Base-by-base conservation (phyloP, 2,888 invertebrate genomes). In the Agrochola circellaris region DNA sequence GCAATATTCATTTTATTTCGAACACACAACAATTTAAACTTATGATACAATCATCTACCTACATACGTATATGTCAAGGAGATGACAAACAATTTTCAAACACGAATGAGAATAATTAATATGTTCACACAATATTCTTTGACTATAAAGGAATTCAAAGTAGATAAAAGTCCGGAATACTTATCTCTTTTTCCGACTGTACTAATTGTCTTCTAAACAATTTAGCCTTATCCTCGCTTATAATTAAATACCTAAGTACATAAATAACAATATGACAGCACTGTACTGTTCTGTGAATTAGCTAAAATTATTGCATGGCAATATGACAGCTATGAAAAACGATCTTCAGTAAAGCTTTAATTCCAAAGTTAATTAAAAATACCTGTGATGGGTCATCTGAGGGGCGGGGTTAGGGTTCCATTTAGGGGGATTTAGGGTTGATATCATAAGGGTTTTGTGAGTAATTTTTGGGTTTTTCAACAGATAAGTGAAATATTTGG, bases 281-380 rank as follows among this genome's bases (percentile, higher is more conserved):
- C 54, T 62, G 20, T 65, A 69, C 23, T 48, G 68, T 79, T 67
- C 77, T 83, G 61, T 66, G 69, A 82, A 80, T 84, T 84, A 74
- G 69, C 69, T 73, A 70, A 74, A 84, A 80, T 82, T 84, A 83
- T 73, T 85, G 62, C 85, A 77, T 81, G 69, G 34, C 62, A 34
- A 64, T 73, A 73, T 85, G 83, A 81, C 83, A 81, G 82, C 20
- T 73, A 85, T 83, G 85, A 83, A 77, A 71, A 85, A 85, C 82
- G 82, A 77, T 77, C 77, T 73, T 67, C 73, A 64, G 69, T 71
- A 64, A 58, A 71, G 69, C 60, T 77, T 77, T 73, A 85, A 85
- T 82, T 85, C 71, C 67, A 51, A 85, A 85, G 77, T 83, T 83
- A 85, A 85, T 83, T 85, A 82, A 85, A 83, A 83, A 85, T 83